These are phyloP conservation scores for Tupaia chinensis DNA, from an alignment of 2,113 vertebrate genomes.

Conservation along the genomic window DNA sequence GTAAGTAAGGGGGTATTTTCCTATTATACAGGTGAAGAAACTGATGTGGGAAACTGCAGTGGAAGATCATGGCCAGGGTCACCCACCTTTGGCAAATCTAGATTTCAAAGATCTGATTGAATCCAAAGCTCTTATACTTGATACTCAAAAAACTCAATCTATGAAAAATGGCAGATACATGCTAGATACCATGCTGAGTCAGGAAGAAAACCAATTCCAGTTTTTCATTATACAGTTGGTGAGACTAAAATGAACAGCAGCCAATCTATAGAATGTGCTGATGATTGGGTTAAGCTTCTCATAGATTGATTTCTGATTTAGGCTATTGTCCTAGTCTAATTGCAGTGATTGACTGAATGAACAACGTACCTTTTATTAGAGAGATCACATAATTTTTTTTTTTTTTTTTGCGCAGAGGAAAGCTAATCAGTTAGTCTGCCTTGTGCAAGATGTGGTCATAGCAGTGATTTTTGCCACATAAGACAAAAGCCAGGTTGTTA, in stretches of 20 bases:
- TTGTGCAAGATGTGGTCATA: accelerated
- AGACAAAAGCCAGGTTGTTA: background rate
- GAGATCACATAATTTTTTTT: accelerated
- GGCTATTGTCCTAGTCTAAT: background rate
- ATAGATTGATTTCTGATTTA: background rate
- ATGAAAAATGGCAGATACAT: background rate
- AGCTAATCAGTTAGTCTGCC: accelerated
- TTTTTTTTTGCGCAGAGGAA: background rate
- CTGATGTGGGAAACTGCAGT: accelerated
- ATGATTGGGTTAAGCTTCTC: background rate
- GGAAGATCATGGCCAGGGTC: accelerated
- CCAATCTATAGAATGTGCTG: accelerated
- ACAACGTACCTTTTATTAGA: background rate
- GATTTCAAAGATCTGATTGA: background rate
- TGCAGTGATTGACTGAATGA: background rate
- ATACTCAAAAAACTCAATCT: background rate
- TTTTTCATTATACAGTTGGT: accelerated
- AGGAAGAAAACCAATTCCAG: background rate
- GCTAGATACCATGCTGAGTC: accelerated
- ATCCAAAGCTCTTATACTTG: background rate
- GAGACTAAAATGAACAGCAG: background rate
- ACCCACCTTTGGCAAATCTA: accelerated
- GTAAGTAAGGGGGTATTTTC: background rate
- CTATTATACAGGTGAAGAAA: background rate
- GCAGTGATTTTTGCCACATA: background rate